Percentiles rank a stretch among this genome's conserved stretches.
phyloP scores from a whole-genome alignment of 2,888 invertebrate species.

The Crepidodera aurea region DNA sequence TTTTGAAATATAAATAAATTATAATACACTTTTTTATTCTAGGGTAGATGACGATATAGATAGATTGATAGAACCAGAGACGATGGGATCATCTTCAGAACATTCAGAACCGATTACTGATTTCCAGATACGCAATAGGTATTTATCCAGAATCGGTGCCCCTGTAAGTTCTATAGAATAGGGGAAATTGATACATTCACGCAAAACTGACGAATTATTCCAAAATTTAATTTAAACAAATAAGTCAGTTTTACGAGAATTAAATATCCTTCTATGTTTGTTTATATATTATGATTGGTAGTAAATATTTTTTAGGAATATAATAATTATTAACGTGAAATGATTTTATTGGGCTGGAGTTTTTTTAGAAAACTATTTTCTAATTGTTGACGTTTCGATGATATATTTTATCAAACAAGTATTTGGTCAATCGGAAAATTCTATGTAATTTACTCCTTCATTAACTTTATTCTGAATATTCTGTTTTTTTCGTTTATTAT shows the following conservation, averaged over 20 bases:
- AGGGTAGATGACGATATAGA: constrained; percentile 65
- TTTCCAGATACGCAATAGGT: constrained; percentile 69
- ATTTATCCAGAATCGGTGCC: constrained; percentile 68
- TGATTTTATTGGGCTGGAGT: too few relatives aligned
- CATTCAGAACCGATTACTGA: constrained; percentile 64
- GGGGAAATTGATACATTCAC: background rate
- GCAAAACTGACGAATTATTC: background rate
- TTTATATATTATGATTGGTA: background rate
- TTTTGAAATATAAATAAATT: too few relatives aligned
- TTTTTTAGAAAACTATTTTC: background rate
- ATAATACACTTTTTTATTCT: constrained; percentile 44
- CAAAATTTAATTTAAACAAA: too few relatives aligned
- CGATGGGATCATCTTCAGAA: constrained; percentile 36
- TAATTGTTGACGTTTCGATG: background rate
- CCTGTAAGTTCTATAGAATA: constrained; percentile 61
- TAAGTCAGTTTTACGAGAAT: too few relatives aligned
- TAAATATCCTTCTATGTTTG: too few relatives aligned
- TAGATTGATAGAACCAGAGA: constrained; percentile 63
- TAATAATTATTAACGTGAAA: too few relatives aligned
- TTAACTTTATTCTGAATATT: too few relatives aligned
- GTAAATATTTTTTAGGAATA: background rate
- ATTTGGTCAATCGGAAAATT: too few relatives aligned
- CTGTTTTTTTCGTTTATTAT: too few relatives aligned
- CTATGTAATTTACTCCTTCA: too few relatives aligned
- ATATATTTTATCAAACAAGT: too few relatives aligned